Conservation (phyloP, 2,888 invertebrate species). For the Gastracanthus pulcherrimus region DNA sequence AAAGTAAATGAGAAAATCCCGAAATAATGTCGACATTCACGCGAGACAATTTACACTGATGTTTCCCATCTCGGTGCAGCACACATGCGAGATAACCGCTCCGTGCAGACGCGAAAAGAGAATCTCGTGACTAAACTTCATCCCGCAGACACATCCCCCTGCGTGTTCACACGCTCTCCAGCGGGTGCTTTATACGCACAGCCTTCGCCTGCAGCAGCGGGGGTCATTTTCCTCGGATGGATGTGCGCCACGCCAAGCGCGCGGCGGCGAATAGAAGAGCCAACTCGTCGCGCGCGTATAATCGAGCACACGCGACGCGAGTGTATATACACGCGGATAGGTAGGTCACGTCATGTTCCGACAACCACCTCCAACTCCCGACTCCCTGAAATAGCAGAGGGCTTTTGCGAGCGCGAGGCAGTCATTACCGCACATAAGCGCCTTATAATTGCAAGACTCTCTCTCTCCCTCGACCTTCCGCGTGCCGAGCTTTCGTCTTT, state of each 20-base stretch:
- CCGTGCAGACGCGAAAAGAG: too few species aligned
- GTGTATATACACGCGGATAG: too few species aligned
- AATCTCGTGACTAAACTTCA: too few species aligned
- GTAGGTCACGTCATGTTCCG: neutral
- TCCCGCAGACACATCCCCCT: too few species aligned
- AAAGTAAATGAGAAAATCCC: too few species aligned
- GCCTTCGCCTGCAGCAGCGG: neutral
- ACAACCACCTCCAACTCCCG: neutral
- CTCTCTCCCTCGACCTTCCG: neutral
- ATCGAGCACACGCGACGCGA: neutral
- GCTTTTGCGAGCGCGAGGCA: neutral
- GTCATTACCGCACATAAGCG: conserved; percentile 17
- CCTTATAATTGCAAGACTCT: conserved; percentile 15
- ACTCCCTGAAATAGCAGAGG: neutral
- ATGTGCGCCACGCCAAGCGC: neutral
- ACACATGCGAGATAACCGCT: too few species aligned
- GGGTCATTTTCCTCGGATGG: neutral
- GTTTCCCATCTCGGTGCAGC: too few species aligned
- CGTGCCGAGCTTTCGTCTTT: neutral
- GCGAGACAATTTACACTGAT: too few species aligned
- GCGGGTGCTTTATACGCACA: too few species aligned
- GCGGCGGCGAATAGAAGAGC: too few species aligned
- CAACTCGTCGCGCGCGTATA: neutral
- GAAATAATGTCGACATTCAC: too few species aligned
- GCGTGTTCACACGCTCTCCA: too few species aligned